phyloP scores from a whole-genome alignment of 2,113 vertebrate species.

The Petrocephalus microphthalmus region DNA sequence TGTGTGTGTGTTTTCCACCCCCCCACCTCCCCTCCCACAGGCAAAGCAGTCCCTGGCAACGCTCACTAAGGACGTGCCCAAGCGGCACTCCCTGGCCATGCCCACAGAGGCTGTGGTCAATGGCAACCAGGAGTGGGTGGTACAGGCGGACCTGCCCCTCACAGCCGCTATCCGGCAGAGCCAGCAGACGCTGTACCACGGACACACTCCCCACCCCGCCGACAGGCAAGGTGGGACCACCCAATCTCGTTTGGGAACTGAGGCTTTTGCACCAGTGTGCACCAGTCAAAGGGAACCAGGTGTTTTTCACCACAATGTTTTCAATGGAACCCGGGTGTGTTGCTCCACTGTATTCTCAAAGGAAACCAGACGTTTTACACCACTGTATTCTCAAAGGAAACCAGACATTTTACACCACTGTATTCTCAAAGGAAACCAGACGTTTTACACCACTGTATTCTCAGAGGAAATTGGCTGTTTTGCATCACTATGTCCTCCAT shows the following conservation, averaged over 20 bases:
- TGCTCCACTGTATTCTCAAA: too few species aligned
- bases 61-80: slow-evolving; percentile 93
- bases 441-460: too few species aligned
- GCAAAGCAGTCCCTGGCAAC: slow-evolving; percentile 97
- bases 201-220: slow-evolving; percentile 74
- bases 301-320: neutral
- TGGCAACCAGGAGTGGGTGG: slow-evolving; percentile 98
- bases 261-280: neutral
- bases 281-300: neutral
- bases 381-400: too few species aligned
- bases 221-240: slow-evolving; percentile 86
- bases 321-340: neutral
- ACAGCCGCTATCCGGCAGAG: slow-evolving; percentile 96
- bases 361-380: too few species aligned
- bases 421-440: too few species aligned
- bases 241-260: neutral
- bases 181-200: slow-evolving; percentile 90
- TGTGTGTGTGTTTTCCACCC: slow-evolving; percentile 26
- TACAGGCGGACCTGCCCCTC: slow-evolving; percentile 90
- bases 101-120: slow-evolving; percentile 89
- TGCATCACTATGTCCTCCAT: too few species aligned
- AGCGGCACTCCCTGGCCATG: slow-evolving; percentile 93
- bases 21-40: slow-evolving; percentile 48
- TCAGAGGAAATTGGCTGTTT: too few species aligned
- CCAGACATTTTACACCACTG: too few species aligned